A percentile compares a stretch with the other conserved stretches of the same genome.
These are phyloP conservation scores for Lordiphosa andalusiaca DNA, from an alignment of 2,888 invertebrate genomes.

Conservation along the genomic window DNA sequence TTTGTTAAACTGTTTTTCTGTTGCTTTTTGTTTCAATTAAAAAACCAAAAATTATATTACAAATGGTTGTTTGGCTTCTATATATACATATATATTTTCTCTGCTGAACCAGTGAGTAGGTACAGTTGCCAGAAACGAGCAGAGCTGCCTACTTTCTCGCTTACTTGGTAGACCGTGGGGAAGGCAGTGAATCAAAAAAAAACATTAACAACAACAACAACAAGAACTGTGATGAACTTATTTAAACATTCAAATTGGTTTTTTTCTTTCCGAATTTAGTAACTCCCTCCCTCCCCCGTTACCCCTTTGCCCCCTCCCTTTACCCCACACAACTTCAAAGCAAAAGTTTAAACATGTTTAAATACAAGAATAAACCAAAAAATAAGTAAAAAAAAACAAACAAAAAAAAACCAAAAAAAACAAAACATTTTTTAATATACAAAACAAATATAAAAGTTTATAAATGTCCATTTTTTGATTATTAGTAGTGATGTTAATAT, in stretches of 20 bases:
- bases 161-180: not conserved
- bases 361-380: constrained; percentile 21
- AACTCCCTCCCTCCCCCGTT: constrained; percentile 3
- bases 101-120: constrained; percentile 13
- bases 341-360: constrained; percentile 10
- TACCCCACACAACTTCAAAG: constrained; percentile 50
- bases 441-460: constrained; percentile 61
- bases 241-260: not conserved
- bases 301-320: constrained; percentile 1
- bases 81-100: constrained; percentile 45
- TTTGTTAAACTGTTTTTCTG: constrained; percentile 27
- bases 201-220: constrained; percentile 59
- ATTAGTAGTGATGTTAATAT: constrained; percentile 75
- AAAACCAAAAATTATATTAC: constrained; percentile 40
- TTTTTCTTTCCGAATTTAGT: no score
- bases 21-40: constrained; percentile 37
- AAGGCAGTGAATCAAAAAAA: constrained; percentile 22
- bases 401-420: constrained; percentile 29
- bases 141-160: no score
- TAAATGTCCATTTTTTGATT: constrained; percentile 79
- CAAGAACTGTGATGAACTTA: constrained; percentile 64
- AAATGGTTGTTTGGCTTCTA: constrained; percentile 59
- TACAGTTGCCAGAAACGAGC: constrained; percentile 5
- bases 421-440: constrained; percentile 60
- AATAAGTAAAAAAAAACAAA: constrained; percentile 25